Evolutionary conservation across 2,113 vertebrate genomes (phyloP).

Genomic region (Trichechus manatus): DNA sequence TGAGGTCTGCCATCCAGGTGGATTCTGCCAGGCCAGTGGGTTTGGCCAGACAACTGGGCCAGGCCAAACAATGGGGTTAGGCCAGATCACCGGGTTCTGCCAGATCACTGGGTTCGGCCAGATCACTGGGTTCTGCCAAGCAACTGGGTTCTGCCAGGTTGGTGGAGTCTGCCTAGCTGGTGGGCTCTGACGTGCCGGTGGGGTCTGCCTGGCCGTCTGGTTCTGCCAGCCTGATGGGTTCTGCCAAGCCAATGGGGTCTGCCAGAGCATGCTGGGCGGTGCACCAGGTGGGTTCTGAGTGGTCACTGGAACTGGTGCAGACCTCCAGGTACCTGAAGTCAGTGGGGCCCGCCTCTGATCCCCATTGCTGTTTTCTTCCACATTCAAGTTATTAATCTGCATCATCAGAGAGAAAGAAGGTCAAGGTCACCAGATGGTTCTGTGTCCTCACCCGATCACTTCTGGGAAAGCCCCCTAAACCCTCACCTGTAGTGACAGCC

Average conservation of each 20-base stretch:
- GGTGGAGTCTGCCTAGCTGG: slow-evolving; percentile 75
- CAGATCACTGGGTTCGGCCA: slow-evolving; percentile 82
- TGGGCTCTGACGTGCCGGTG: slow-evolving; percentile 73
- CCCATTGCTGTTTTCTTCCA: slow-evolving; percentile 77
- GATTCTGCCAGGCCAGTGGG: slow-evolving; percentile 80
- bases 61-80: slow-evolving; percentile 78
- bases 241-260: slow-evolving; percentile 82
- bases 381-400: slow-evolving; percentile 83
- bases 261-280: slow-evolving; percentile 80
- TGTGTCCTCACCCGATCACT: slow-evolving; percentile 28
- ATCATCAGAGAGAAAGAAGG: slow-evolving; percentile 72
- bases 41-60: slow-evolving; percentile 82
- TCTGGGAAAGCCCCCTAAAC: slow-evolving; percentile 48
- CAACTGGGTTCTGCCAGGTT: slow-evolving; percentile 80
- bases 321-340: slow-evolving; percentile 77
- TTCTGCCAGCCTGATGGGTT: slow-evolving; percentile 81
- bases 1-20: slow-evolving; percentile 78
- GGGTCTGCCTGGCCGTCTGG: slow-evolving; percentile 78
- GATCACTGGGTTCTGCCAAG: slow-evolving; percentile 82
- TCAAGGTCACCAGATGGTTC: slow-evolving; percentile 33
- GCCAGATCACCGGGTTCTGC: slow-evolving; percentile 81
- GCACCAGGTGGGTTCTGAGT: slow-evolving; percentile 76
- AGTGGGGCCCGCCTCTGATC: slow-evolving; percentile 74
- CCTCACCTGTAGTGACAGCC: slow-evolving; percentile 51
- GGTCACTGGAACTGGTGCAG: slow-evolving; percentile 76